Evolutionary conservation across 2,113 vertebrate species (phyloP).

Genomic region (Petrocephalus zakoni): DNA sequence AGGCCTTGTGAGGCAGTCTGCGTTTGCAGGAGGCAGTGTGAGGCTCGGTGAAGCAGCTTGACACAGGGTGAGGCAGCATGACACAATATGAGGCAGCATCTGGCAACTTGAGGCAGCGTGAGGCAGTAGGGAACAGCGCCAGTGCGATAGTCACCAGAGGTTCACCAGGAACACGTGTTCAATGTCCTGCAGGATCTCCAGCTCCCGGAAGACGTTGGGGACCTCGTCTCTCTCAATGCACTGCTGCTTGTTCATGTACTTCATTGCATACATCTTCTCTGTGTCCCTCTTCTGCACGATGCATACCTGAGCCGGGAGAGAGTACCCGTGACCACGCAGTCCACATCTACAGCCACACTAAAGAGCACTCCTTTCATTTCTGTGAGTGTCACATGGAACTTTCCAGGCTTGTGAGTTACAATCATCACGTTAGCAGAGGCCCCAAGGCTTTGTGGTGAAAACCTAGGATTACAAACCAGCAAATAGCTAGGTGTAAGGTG

Average conservation of each 20-base stretch:
- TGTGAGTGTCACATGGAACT: background rate
- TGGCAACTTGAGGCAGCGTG: background rate
- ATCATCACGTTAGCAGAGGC: background rate
- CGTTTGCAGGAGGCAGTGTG: background rate
- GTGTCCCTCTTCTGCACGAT: slow-evolving; percentile 97
- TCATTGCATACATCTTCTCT: slow-evolving; percentile 99
- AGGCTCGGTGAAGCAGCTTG: background rate
- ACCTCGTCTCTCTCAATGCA: slow-evolving; percentile 96
- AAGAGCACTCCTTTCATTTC: background rate
- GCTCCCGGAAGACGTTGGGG: slow-evolving; percentile 93
- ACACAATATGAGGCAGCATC: background rate
- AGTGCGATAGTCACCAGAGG: slow-evolving; percentile 79
- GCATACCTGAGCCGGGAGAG: slow-evolving; percentile 71
- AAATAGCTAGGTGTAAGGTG: background rate
- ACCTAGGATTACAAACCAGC: background rate
- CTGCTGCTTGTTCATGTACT: slow-evolving; percentile 99
- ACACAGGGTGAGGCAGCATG: background rate
- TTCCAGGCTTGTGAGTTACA: background rate
- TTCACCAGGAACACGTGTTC: slow-evolving; percentile 97
- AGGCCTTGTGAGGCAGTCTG: background rate
- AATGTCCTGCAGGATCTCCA: slow-evolving; percentile 97
- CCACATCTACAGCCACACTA: background rate
- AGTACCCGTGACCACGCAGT: background rate
- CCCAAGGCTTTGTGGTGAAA: background rate
- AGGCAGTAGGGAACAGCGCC: background rate